Evolutionary conservation across 1,140 invertebrate genomes (phyloP).

Genomic region (Nasonia longicornis): DNA sequence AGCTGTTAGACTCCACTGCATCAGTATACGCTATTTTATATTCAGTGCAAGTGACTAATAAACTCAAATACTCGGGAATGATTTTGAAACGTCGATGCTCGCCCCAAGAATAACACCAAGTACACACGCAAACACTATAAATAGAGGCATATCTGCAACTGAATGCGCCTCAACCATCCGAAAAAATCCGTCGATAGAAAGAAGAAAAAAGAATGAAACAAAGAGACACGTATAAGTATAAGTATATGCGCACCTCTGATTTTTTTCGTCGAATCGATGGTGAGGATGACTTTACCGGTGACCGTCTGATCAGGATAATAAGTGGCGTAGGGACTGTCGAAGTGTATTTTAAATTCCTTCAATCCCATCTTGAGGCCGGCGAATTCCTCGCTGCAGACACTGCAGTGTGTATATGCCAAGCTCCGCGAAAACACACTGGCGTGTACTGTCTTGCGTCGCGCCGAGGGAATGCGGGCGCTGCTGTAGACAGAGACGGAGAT

Average conservation of each 20-base stretch:
- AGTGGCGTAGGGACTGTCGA: slow-evolving; percentile 65
- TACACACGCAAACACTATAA: slow-evolving; percentile 27
- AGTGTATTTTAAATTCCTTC: slow-evolving; percentile 64
- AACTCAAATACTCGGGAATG: slow-evolving; percentile 10
- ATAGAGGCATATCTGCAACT: slow-evolving; percentile 11
- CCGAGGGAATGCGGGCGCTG: background rate
- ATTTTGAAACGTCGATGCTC: slow-evolving; percentile 15
- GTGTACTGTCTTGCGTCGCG: background rate
- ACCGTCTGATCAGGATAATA: slow-evolving; percentile 69
- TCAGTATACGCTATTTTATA: background rate
- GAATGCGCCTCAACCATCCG: background rate
- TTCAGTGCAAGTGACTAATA: slow-evolving; percentile 17
- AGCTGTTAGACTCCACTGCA: no score
- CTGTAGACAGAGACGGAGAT: background rate
- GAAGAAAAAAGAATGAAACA: slow-evolving; percentile 1
- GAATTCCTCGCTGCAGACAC: background rate
- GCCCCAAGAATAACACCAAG: slow-evolving; percentile 23
- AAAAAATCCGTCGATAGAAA: background rate
- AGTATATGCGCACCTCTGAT: slow-evolving; percentile 62
- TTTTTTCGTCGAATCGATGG: slow-evolving; percentile 64
- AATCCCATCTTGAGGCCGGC: slow-evolving; percentile 62
- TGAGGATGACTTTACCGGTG: slow-evolving; percentile 63
- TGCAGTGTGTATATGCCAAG: background rate
- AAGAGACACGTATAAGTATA: slow-evolving; percentile 4
- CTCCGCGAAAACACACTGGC: no score